Conservation (phyloP, 2,888 invertebrate genomes). For the Ceriagrion tenellum region DNA sequence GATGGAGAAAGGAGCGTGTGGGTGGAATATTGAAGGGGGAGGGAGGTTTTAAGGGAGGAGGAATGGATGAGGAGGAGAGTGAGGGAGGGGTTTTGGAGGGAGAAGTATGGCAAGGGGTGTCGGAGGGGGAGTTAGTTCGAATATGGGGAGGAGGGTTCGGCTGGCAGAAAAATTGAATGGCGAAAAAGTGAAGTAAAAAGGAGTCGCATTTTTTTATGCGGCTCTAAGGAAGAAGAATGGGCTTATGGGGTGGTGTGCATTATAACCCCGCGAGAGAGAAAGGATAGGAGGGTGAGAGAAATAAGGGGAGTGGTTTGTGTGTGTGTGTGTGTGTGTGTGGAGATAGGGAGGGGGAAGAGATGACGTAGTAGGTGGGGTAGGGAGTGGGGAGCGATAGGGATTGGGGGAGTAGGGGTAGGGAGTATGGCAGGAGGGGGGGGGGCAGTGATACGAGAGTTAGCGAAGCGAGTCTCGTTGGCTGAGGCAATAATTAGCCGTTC, state of each 20-base stretch:
- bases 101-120: neutral
- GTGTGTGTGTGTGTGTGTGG: too few relatives aligned
- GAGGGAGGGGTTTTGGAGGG: neutral
- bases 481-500: constrained; percentile 65
- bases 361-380: neutral
- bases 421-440: neutral
- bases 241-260: constrained; percentile 63
- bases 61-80: neutral
- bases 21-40: neutral
- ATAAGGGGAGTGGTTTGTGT: neutral
- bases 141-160: neutral
- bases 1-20: constrained; percentile 10
- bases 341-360: neutral
- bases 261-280: constrained; percentile 48
- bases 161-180: constrained; percentile 65
- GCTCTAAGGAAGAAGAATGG: constrained; percentile 67
- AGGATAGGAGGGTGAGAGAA: neutral
- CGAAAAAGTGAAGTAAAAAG: constrained; percentile 60
- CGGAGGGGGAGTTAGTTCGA: neutral
- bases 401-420: neutral
- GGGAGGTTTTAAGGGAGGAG: neutral
- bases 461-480: constrained; percentile 61
- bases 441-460: neutral
- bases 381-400: neutral
- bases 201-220: constrained; percentile 65